Conservation (phyloP, 2,888 invertebrate genomes). For the Rhogogaster chlorosoma region DNA sequence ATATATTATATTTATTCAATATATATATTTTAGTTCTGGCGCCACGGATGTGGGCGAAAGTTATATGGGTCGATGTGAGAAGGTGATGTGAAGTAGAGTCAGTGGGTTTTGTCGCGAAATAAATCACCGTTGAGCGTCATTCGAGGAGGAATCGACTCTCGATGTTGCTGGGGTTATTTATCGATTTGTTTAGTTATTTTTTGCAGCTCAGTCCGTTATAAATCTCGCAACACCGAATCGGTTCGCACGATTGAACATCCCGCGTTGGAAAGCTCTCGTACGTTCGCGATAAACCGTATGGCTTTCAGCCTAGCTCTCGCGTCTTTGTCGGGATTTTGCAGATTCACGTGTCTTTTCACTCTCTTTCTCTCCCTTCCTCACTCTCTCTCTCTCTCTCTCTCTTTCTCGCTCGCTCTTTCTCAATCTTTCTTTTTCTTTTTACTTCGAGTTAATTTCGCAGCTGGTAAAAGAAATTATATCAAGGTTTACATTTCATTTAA, state of each 20-base stretch:
- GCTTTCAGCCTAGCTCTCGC: not conserved
- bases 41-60: not conserved
- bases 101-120: slow-evolving; percentile 16
- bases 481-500: slow-evolving; percentile 24
- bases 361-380: not conserved
- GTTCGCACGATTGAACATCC: slow-evolving; percentile 49
- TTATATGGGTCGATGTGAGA: not conserved
- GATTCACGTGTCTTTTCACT: not conserved
- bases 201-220: slow-evolving; percentile 39
- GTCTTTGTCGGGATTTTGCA: slow-evolving; percentile 2
- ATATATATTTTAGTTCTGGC: not conserved
- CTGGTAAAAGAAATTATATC: not conserved
- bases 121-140: slow-evolving; percentile 43
- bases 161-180: slow-evolving; percentile 35
- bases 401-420: not conserved
- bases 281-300: slow-evolving; percentile 38
- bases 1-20: not conserved
- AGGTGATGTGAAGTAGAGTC: slow-evolving; percentile 8
- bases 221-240: slow-evolving; percentile 44
- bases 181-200: slow-evolving; percentile 50
- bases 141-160: slow-evolving; percentile 44
- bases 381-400: not conserved
- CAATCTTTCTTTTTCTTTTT: not conserved
- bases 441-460: slow-evolving; percentile 16
- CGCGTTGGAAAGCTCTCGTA: slow-evolving; percentile 33